Percentiles rank a stretch among this genome's conserved stretches.
These are phyloP conservation scores for Ceraclea dissimilis DNA, from an alignment of 2,888 invertebrate species.

Conservation along the genomic window DNA sequence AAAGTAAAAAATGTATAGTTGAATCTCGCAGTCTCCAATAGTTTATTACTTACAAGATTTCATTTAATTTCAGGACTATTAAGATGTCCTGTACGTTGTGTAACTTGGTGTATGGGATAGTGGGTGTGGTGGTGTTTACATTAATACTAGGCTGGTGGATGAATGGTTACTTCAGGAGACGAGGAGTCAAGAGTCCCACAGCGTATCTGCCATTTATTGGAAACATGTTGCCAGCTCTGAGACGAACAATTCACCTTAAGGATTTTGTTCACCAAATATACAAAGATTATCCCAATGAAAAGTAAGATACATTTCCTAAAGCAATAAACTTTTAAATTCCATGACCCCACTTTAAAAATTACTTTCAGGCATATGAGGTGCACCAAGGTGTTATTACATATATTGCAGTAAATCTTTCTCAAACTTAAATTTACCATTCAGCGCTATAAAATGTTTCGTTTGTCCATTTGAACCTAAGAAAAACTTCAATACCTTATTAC, in stretches of 20 bases:
- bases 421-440: too few species aligned
- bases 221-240: slow-evolving; percentile 29
- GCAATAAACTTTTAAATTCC: too few species aligned
- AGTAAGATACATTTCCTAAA: slow-evolving; percentile 31
- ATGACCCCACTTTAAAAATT: too few species aligned
- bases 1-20: too few species aligned
- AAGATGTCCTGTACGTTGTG: neutral
- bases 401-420: too few species aligned
- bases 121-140: neutral
- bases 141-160: slow-evolving; percentile 6
- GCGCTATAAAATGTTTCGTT: too few species aligned
- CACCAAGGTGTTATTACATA: too few species aligned
- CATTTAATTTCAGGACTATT: neutral
- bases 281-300: slow-evolving; percentile 31
- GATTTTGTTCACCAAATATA: slow-evolving; percentile 28
- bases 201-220: slow-evolving; percentile 31
- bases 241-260: slow-evolving; percentile 28
- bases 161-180: slow-evolving; percentile 21
- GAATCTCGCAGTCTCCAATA: too few species aligned
- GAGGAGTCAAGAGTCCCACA: slow-evolving; percentile 29
- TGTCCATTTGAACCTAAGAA: too few species aligned
- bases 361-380: too few species aligned
- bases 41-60: neutral
- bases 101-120: neutral
- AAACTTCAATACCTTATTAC: too few species aligned